Base-by-base conservation (phyloP, 2,888 invertebrate genomes). In the Frankliniella intonsa region DNA sequence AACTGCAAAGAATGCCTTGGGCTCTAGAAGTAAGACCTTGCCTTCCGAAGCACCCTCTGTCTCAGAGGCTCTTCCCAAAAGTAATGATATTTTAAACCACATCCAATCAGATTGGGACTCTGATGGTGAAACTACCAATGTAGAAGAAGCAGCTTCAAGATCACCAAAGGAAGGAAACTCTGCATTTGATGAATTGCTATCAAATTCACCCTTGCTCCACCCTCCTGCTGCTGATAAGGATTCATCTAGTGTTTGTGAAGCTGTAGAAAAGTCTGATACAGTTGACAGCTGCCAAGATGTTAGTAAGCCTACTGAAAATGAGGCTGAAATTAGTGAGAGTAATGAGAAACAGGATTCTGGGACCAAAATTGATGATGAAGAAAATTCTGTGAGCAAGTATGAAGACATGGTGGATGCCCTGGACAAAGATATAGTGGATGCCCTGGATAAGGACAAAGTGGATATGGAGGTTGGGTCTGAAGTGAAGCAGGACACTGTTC, bases 71-170 rank as follows among this genome's bases (percentile, higher is more conserved):
- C 2, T 38, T 38, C 38, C 62, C 11, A 62, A 62, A 62, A 62
- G 62, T 62, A 55, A 55, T 7, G 69, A 76, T 10, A 76, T 76
- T 76, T 22, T 76, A 11, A 76, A 76, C 25, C n/a, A 76, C 22
- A 76, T 76, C 25, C 69, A 76, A 25, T 76, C 69, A 12, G 69
- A 76, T 22, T 76, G 69, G 69, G 69, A 76, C 25, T 76, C 69
- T 8, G 69, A 76, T 76, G 69, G 69, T 76, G 69, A 76, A 11
- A 22, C n/a, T 7, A 62, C n/a, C 17, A 62, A 62, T 62, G 69
- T 25, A 76, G 69, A 25, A 10, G 69, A 25, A 76, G 25, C 22
- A 12, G 22, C 22, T 11, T 25, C 69, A 76, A 10, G 3, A 5
- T 76, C 25, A 10, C 69, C 69, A 12, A 62, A 62, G 14, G 62